A percentile compares a stretch with the other conserved stretches of the same genome.
Evolutionary conservation across 2,113 vertebrate species (phyloP).

Genomic region (Neomonachus schauinslandi): DNA sequence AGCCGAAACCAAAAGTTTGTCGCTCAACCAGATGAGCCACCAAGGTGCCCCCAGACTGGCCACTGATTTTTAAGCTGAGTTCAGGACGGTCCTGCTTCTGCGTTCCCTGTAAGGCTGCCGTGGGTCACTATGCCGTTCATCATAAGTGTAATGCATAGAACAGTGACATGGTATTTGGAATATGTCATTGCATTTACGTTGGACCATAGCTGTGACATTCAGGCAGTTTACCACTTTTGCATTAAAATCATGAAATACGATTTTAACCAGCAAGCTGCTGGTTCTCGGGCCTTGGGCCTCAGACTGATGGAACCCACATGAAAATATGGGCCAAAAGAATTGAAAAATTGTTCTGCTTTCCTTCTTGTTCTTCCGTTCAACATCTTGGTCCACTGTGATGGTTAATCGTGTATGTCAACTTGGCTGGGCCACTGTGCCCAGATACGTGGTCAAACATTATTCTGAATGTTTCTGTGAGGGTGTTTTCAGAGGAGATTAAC

Average conservation of each 20-base stretch:
- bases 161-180: accelerated
- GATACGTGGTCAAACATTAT: background rate
- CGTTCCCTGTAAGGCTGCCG: accelerated
- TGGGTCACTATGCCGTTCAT: background rate
- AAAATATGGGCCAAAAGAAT: background rate
- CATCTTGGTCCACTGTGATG: background rate
- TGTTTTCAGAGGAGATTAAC: background rate
- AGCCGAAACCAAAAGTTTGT: background rate
- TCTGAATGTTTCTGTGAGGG: background rate
- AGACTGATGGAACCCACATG: background rate
- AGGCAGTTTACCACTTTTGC: background rate
- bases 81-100: background rate
- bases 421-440: background rate
- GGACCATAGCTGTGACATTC: background rate
- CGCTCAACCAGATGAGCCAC: background rate
- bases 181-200: accelerated
- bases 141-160: accelerated
- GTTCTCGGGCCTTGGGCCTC: no score
- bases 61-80: background rate
- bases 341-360: background rate
- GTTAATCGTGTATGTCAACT: background rate
- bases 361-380: background rate
- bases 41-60: background rate
- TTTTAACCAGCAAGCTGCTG: no score
- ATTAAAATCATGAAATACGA: background rate